Percentiles rank a stretch among this genome's conserved stretches.
phyloP scores from a whole-genome alignment of 2,888 invertebrate species.

The Ochropacha duplaris region DNA sequence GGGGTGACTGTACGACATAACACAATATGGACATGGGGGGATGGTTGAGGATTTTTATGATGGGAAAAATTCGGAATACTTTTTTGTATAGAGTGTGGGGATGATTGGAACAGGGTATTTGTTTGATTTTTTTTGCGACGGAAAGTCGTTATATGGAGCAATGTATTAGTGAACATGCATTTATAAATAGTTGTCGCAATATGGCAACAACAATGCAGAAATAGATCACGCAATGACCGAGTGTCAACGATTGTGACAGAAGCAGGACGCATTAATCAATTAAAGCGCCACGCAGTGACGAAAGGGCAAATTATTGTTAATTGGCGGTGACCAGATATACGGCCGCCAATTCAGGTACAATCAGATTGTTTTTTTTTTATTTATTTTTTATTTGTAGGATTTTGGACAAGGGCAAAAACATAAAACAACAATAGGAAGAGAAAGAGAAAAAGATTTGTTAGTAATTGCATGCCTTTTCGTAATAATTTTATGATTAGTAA shows the following conservation, averaged over 20 bases:
- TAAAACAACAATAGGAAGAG: conserved; percentile 52
- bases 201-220: conserved; percentile 34
- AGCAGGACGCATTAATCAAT: conserved; percentile 66
- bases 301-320: conserved; percentile 57
- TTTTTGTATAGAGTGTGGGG: background rate
- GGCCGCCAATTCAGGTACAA: background rate
- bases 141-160: background rate
- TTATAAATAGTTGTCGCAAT: conserved; percentile 13
- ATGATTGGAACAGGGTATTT: background rate
- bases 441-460: conserved; percentile 52
- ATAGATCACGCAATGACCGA: conserved; percentile 60
- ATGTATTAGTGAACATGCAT: background rate
- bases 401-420: conserved; percentile 33
- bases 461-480: conserved; percentile 40
- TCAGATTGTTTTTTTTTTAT: background rate
- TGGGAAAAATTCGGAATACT: background rate
- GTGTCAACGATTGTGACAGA: conserved; percentile 45
- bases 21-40: conserved; percentile 38
- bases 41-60: conserved; percentile 6
- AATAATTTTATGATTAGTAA: conserved; percentile 23
- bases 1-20: conserved; percentile 54
- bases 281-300: conserved; percentile 42
- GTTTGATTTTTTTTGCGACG: background rate
- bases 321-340: conserved; percentile 19
- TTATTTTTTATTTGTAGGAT: background rate